Conservation (phyloP, 2,113 vertebrate species). For the Trinectes maculatus region DNA sequence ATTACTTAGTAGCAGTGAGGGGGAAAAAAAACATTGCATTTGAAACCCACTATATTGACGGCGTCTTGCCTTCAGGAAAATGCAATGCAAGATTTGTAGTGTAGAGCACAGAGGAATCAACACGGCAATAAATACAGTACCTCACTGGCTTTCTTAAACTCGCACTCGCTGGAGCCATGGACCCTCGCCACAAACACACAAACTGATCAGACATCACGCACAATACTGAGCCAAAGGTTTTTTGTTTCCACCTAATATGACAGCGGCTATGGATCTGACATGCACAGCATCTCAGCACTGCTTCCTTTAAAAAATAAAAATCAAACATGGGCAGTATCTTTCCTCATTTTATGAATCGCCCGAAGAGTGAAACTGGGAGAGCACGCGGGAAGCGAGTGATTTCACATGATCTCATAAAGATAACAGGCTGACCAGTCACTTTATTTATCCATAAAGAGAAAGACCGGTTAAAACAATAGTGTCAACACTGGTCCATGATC, state of each 20-base stretch:
- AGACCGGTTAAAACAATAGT: conserved; percentile 10
- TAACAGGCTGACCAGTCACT: conserved; percentile 14
- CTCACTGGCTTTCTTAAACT: conserved; percentile 26
- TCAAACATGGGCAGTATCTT: conserved; percentile 21
- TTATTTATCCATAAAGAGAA: conserved; percentile 5
- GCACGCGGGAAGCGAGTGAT: conserved; percentile 35
- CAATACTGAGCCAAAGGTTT: conserved; percentile 55
- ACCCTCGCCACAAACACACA: conserved; percentile 60
- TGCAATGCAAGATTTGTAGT: conserved; percentile 60
- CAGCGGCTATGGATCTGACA: conserved; percentile 36
- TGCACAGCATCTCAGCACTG: conserved; percentile 18
- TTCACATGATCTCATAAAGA: conserved; percentile 32
- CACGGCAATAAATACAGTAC: conserved; percentile 70
- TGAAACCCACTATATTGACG: conserved; percentile 71
- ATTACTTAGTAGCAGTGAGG: conserved; percentile 24
- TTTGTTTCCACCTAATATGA: conserved; percentile 46
- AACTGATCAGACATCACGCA: conserved; percentile 55
- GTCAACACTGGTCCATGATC: conserved; percentile 18
- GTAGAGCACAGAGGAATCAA: conserved; percentile 67
- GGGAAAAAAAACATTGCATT: conserved; percentile 36
- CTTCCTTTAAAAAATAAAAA: too few relatives aligned
- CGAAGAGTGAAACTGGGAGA: conserved; percentile 16
- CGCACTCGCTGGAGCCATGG: conserved; percentile 32
- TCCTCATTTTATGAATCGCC: conserved; percentile 12
- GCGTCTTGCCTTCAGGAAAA: conserved; percentile 58